A percentile compares a stretch with the other conserved stretches of the same genome.
phyloP scores from a whole-genome alignment of 2,797 vertebrate species.

The Kryptolebias ocellatus region DNA sequence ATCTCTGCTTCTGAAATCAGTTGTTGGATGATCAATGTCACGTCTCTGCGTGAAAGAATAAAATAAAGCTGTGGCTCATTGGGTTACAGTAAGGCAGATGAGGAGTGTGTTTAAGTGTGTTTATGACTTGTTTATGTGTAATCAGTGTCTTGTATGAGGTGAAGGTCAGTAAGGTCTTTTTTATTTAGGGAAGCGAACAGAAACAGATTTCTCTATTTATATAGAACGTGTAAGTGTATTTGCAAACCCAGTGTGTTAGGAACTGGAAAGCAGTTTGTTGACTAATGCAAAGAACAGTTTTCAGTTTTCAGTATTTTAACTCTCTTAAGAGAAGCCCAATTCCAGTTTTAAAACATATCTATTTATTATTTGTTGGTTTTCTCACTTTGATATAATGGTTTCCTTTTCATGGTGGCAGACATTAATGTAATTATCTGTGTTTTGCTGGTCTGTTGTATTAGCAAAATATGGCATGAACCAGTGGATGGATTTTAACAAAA shows the following conservation, averaged over 20 bases:
- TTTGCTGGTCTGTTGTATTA: too few relatives aligned
- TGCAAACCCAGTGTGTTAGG: slow-evolving; percentile 2
- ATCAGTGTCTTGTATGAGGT: slow-evolving; percentile 60
- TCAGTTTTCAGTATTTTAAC: too few relatives aligned
- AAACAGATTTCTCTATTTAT: slow-evolving; percentile 66
- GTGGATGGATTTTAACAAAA: too few relatives aligned
- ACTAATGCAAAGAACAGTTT: too few relatives aligned
- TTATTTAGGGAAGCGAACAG: slow-evolving; percentile 73
- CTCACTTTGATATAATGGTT: too few relatives aligned
- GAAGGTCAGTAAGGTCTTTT: slow-evolving; percentile 69
- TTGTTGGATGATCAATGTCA: slow-evolving; percentile 60
- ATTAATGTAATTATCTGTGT: too few relatives aligned
- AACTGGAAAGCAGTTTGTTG: too few relatives aligned
- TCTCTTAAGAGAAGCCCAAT: too few relatives aligned
- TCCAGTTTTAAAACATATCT: too few relatives aligned
- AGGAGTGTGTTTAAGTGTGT: slow-evolving; percentile 14
- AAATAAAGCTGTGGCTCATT: slow-evolving; percentile 43
- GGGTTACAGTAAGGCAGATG: slow-evolving; percentile 30
- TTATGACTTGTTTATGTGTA: slow-evolving; percentile 41
- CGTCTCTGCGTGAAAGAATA: slow-evolving; percentile 48
- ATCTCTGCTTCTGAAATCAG: slow-evolving; percentile 18
- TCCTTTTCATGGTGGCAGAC: too few relatives aligned
- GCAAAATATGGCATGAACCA: too few relatives aligned
- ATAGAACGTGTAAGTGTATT: slow-evolving; percentile 34
- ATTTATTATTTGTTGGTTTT: too few relatives aligned